A percentile compares a stretch with the other conserved stretches of the same genome.
These are phyloP conservation scores for Sinodicranocentrus sp. DNA, from an alignment of 2,888 invertebrate genomes.

Conservation along the genomic window DNA sequence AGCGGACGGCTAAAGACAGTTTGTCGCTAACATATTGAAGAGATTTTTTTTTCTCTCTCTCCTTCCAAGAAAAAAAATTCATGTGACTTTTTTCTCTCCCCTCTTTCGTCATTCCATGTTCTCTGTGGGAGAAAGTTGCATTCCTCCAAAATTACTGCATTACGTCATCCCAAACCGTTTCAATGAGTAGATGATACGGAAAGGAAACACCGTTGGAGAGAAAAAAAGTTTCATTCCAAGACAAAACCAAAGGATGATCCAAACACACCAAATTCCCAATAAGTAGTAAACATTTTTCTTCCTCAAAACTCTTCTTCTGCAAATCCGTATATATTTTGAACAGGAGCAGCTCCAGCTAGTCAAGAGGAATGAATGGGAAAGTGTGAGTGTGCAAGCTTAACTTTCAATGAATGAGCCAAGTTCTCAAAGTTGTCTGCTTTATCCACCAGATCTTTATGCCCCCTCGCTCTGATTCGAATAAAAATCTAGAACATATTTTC, in stretches of 20 bases:
- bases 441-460: too few species aligned
- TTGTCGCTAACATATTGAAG: too few species aligned
- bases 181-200: not conserved
- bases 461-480: too few species aligned
- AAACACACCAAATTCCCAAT: not conserved
- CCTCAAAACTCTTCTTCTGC: too few species aligned
- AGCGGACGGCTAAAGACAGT: too few species aligned
- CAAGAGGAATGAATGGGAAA: not conserved
- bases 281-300: not conserved
- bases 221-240: not conserved
- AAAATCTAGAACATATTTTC: not conserved
- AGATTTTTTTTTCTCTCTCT: too few species aligned
- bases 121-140: not conserved
- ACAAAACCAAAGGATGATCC: not conserved
- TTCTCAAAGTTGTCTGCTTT: too few species aligned
- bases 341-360: not conserved
- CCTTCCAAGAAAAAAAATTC: too few species aligned
- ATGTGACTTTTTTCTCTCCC: too few species aligned
- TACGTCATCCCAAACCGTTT: not conserved
- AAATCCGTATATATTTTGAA: too few species aligned
- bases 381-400: not conserved
- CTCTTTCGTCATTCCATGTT: not conserved
- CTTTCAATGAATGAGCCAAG: not conserved
- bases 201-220: not conserved
- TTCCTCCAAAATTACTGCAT: not conserved